Evolutionary conservation across 2,888 invertebrate genomes (phyloP).

Genomic region (Sepioteuthis lessoniana): DNA sequence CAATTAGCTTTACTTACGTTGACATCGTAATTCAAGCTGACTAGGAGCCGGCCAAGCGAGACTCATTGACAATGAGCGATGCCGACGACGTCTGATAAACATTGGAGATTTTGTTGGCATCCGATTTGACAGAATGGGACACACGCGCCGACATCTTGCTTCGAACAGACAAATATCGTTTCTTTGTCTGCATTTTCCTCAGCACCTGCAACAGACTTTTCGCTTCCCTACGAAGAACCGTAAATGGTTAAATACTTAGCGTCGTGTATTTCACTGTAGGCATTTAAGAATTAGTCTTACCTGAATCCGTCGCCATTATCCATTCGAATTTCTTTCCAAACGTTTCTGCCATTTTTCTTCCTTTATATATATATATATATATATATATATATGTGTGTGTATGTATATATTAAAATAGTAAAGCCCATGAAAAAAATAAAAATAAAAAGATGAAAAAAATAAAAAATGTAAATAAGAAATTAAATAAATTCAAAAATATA

Average conservation of each 20-base stretch:
- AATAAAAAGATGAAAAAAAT: too few species aligned
- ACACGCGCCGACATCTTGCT: not conserved
- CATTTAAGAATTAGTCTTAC: not conserved
- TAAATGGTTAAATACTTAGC: not conserved
- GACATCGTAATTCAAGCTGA: conserved; percentile 16
- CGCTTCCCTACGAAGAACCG: not conserved
- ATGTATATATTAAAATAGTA: too few species aligned
- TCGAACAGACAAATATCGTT: not conserved
- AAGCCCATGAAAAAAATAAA: too few species aligned
- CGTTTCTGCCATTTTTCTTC: too few species aligned
- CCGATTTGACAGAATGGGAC: not conserved
- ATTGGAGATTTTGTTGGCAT: not conserved
- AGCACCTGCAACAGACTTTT: not conserved
- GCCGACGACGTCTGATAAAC: not conserved
- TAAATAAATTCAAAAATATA: too few species aligned
- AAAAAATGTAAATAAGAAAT: too few species aligned
- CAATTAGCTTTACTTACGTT: conserved; percentile 21
- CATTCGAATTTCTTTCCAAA: too few species aligned
- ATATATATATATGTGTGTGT: too few species aligned
- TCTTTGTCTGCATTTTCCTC: not conserved
- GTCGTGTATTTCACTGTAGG: not conserved
- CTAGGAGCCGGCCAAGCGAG: not conserved
- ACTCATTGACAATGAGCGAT: not conserved
- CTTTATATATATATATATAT: too few species aligned
- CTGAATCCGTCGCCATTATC: not conserved